Evolutionary conservation across 2,888 invertebrate species (phyloP), one percentile per base, ranked within the genome.

Genomic region (Synanthedon myopaeformis): DNA sequence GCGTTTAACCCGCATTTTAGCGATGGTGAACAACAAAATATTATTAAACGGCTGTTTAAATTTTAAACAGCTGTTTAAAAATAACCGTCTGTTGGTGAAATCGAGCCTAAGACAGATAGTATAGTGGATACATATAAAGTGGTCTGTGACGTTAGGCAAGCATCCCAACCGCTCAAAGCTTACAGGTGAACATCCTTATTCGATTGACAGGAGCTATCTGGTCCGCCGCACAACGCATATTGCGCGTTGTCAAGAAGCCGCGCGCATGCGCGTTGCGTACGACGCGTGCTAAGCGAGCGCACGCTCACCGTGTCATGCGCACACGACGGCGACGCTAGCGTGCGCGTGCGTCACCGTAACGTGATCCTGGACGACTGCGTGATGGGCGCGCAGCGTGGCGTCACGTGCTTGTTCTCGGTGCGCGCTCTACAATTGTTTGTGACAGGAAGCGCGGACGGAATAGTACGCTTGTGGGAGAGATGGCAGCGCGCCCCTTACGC

Each of bases 341-440:
- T 91, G 12, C 74, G 90, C 12, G 76, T 88, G 61, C 84, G 60
- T 66, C 82, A 89, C 60, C 66, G 84, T n/a, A 76, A 81, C 0
- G 88, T 83, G 19, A 86, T 85, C 56, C 71, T 88, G 55, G 75
- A 84, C 19, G 87, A 89, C 50, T 89, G 89, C 56, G 71, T 89
- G 17, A 90, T 90, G 59, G 89, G 81, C 62, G 85, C 91, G 52
- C 75, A 80, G 19, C 81, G 89, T 91, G 91, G 91, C 4, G 83
- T 89, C 2, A 84, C 80, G 42, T 90, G 90, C 62, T 91, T 91
- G 74, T 86, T 88, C 61, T 64, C 83, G 45, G 89, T 88, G 10
- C 72, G 77, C 1, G 63, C 72, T 0, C 72, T 89, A 1, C 89
- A 88, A 54, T 62, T 90, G 48, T 62, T 91, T 41, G 88, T 85